Evolutionary conservation across 2,888 invertebrate genomes (phyloP).

Genomic region (Heterodera filipjevi): DNA sequence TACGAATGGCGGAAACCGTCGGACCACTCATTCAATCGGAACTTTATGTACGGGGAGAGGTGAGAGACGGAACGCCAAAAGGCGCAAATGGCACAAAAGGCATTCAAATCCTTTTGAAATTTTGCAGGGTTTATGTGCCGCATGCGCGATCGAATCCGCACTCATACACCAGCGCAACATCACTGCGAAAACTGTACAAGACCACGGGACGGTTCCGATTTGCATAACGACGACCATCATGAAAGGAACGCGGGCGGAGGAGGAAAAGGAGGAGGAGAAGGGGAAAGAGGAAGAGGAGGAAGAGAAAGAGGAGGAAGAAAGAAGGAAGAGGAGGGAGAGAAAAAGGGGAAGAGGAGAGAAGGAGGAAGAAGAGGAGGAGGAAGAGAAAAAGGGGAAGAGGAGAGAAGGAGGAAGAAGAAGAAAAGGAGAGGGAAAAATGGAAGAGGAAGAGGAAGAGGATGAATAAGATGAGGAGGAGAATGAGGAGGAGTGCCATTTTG

Average conservation of each 20-base stretch:
- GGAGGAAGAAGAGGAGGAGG: neutral
- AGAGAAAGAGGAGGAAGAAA: neutral
- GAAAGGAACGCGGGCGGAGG: slow-evolving; percentile 1
- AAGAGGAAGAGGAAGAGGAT: neutral
- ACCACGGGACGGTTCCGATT: slow-evolving; percentile 58
- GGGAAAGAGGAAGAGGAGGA: neutral
- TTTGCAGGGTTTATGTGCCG: slow-evolving; percentile 41
- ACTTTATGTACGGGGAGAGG: slow-evolving; percentile 54
- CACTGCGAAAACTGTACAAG: slow-evolving; percentile 58
- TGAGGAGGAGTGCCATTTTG: neutral
- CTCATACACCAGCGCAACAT: slow-evolving; percentile 46
- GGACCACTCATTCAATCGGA: slow-evolving; percentile 62
- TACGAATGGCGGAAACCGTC: slow-evolving; percentile 64
- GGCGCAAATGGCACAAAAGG: too few species aligned
- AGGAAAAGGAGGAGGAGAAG: neutral
- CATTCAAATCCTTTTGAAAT: neutral
- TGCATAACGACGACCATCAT: slow-evolving; percentile 18
- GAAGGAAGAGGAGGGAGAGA: neutral
- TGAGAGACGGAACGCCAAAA: slow-evolving; percentile 36
- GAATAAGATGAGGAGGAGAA: neutral
- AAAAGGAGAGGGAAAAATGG: neutral
- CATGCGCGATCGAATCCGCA: slow-evolving; percentile 49
- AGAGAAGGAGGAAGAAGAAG: neutral
- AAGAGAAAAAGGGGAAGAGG: neutral
- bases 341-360: neutral